A percentile compares a stretch with the other conserved stretches of the same genome.
Conservation (phyloP, 2,888 invertebrate species). For the Siphonodentalium dalli region DNA sequence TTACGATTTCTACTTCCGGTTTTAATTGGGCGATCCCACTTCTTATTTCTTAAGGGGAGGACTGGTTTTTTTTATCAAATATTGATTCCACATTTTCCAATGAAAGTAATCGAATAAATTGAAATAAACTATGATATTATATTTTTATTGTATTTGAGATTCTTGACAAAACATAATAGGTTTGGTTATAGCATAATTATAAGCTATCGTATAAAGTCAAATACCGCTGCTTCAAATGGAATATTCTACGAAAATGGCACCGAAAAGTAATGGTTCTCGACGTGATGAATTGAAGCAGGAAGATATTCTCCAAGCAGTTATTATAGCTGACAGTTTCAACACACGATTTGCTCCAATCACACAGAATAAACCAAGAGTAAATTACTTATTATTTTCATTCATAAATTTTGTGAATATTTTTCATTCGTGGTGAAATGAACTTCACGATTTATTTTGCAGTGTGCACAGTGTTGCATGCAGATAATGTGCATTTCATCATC, state of each 20-base stretch:
- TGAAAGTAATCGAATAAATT: no score
- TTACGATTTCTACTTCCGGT: no score
- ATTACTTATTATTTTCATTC: background rate
- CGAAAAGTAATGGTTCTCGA: constrained; percentile 22
- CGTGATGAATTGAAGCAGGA: constrained; percentile 68
- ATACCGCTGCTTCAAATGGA: background rate
- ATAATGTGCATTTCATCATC: no score
- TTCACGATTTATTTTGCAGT: no score
- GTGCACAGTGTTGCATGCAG: no score
- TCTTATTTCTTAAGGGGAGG: no score
- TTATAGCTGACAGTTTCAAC: constrained; percentile 86
- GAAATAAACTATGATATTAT: no score
- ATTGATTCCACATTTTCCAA: no score
- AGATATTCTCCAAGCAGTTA: constrained; percentile 85
- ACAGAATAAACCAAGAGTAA: constrained; percentile 76
- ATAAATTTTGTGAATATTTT: no score
- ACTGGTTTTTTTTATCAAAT: no score
- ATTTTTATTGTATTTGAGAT: background rate
- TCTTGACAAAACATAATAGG: background rate
- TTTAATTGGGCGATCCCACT: no score
- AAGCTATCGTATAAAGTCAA: background rate
- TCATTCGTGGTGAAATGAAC: no score
- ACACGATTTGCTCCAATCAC: constrained; percentile 79
- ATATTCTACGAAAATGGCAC: constrained; percentile 24
- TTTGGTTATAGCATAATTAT: background rate